Base-by-base conservation (phyloP, 2,797 vertebrate species). In the Etheostoma perlongum region DNA sequence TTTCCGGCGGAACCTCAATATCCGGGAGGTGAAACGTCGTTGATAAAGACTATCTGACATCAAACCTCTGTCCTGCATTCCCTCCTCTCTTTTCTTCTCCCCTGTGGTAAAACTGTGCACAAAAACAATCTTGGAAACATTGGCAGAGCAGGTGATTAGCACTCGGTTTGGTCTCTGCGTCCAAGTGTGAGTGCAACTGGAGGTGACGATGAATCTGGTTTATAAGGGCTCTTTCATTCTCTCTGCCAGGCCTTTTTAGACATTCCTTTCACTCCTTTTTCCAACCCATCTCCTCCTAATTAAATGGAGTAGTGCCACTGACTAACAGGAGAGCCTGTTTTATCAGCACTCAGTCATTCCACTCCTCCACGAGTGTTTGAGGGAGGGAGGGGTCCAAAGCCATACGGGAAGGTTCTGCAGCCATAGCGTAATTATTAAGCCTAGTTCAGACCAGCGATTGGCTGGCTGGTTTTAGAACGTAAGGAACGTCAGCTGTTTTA, bases 291-390 rank as follows among this genome's bases (percentile, higher is more conserved):
- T 92, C 96, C 96, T 96, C 95, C 96, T 97, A 97, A 98, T 98
- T 97, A 97, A 98, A 97, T 97, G 97, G 96, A 97, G 96, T 96
- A 94, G 95, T 94, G 96, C 94, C 88, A 85, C 87, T 78, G 91
- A 94, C 94, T 91, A 93, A 94, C 54, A 90, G 85, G 94, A 96
- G 94, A 95, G 95, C 92, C 94, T 94, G 95, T 96, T 97, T 97
- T 97, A 99, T 98, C 97, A 96, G 96, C 95, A 91, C 94, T 97
- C 95, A 93, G 78, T 91, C 91, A 86, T 87, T 87, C 82, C 86
- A 85, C 87, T 92, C 80, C 72, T 91, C 86, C 74, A 73, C 33
- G 69, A 86, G 86, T 70, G 82, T 69, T 70, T 69, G 73, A 27
- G 60, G 58, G 25, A 61, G 55, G 66, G 40, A 71, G 47, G 67